A percentile compares a stretch with the other conserved stretches of the same genome.
These are phyloP conservation scores for Pitta sordida DNA, from an alignment of 2,113 vertebrate species.

Conservation along the genomic window DNA sequence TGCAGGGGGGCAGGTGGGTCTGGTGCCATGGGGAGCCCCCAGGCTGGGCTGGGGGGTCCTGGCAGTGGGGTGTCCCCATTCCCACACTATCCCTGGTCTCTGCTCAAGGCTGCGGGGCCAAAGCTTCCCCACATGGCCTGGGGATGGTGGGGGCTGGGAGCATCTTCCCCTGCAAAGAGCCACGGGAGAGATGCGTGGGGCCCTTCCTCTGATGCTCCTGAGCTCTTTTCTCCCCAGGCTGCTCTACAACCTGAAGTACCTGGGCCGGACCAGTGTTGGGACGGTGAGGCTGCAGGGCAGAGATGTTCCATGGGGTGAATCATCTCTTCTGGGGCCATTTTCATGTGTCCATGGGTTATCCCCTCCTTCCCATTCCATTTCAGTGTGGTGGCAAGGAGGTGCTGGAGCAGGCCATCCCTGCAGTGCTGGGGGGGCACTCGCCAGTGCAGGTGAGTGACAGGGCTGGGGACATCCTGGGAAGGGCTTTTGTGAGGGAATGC, in stretches of 20 bases:
- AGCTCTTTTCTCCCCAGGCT: constrained; percentile 61
- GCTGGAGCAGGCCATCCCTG: constrained; percentile 70
- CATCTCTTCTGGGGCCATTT: background rate
- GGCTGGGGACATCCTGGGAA: background rate
- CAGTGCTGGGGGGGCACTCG: constrained; percentile 62
- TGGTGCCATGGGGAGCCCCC: accelerated
- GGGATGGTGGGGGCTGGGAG: background rate
- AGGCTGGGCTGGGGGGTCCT: background rate
- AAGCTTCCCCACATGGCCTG: background rate
- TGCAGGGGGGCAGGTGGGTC: constrained; percentile 27
- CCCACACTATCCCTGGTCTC: accelerated
- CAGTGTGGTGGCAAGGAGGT: constrained; percentile 82
- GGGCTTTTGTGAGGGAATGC: background rate
- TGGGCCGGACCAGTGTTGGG: constrained; percentile 74
- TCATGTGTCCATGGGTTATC: accelerated
- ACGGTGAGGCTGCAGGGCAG: constrained; percentile 62
- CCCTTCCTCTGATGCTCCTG: background rate
- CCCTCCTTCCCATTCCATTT: background rate
- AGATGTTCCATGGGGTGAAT: accelerated
- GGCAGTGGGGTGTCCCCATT: accelerated
- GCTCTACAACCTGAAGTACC: constrained; percentile 73
- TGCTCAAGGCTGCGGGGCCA: background rate
- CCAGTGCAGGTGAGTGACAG: background rate
- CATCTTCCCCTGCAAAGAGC: background rate
- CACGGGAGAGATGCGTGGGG: background rate